Evolutionary conservation across 2,113 vertebrate species (phyloP).

Genomic region (Agelaius tricolor): DNA sequence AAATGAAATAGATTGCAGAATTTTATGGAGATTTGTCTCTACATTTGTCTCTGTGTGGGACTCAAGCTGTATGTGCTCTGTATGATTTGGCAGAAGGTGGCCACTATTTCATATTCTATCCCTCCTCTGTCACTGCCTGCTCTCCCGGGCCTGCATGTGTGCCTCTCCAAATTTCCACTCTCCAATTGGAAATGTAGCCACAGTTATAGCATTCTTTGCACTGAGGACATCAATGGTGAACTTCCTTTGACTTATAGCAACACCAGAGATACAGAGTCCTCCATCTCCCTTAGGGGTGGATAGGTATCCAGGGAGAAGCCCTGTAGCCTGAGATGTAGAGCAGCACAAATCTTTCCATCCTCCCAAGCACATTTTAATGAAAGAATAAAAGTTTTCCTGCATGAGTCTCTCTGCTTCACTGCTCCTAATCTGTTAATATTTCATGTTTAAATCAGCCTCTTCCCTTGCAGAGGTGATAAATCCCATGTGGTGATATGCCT

Average conservation of each 20-base stretch:
- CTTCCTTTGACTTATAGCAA: background rate
- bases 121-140: background rate
- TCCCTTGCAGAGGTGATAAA: background rate
- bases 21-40: background rate
- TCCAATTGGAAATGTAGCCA: background rate
- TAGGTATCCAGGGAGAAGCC: background rate
- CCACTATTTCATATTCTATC: background rate
- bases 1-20: background rate
- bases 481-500: background rate
- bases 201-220: background rate
- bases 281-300: background rate
- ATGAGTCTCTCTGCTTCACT: background rate
- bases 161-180: background rate
- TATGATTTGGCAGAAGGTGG: background rate
- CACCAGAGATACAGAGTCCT: background rate
- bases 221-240: background rate
- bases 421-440: background rate
- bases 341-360: background rate
- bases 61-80: background rate
- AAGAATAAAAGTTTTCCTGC: background rate
- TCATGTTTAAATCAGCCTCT: background rate
- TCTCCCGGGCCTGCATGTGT: background rate
- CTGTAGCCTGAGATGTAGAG: background rate
- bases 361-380: background rate
- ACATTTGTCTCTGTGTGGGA: background rate